phyloP scores from a whole-genome alignment of 2,797 vertebrate species.

The Botia almorhae region DNA sequence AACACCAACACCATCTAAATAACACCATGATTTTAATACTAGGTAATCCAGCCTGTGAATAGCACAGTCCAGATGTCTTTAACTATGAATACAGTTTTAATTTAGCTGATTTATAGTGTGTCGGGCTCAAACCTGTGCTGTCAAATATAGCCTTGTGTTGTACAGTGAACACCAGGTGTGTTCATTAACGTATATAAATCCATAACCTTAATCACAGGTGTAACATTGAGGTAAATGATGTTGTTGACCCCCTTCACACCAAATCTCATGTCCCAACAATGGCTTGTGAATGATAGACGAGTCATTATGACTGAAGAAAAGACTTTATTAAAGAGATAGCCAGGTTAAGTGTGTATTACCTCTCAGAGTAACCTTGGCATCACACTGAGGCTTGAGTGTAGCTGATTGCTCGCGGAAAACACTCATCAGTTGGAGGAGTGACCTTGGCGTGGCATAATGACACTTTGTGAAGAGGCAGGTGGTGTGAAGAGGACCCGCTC shows the following conservation, averaged over 20 bases:
- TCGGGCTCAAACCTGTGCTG: no score
- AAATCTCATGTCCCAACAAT: conserved; percentile 18
- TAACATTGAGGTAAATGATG: conserved; percentile 25
- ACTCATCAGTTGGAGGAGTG: conserved; percentile 53
- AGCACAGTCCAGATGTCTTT: no score
- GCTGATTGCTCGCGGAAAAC: conserved; percentile 54
- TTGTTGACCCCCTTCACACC: conserved; percentile 3
- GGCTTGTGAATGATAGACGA: conserved; percentile 16
- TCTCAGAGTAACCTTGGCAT: conserved; percentile 53
- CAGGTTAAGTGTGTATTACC: conserved; percentile 30
- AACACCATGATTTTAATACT: no score
- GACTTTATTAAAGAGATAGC: neutral
- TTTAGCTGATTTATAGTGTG: no score
- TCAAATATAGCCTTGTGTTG: no score
- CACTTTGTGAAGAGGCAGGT: conserved; percentile 58
- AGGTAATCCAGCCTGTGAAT: no score
- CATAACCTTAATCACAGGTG: neutral
- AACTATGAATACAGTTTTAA: no score
- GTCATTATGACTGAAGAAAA: conserved; percentile 46
- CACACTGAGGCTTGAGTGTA: conserved; percentile 42
- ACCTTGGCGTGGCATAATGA: conserved; percentile 56
- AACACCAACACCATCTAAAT: no score
- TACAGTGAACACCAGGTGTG: neutral
- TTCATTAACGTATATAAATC: neutral
- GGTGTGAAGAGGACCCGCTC: conserved; percentile 39